A percentile compares a stretch with the other conserved stretches of the same genome.
Evolutionary conservation across 2,797 vertebrate species (phyloP).

Genomic region (Sternarchorhynchus goeldii): DNA sequence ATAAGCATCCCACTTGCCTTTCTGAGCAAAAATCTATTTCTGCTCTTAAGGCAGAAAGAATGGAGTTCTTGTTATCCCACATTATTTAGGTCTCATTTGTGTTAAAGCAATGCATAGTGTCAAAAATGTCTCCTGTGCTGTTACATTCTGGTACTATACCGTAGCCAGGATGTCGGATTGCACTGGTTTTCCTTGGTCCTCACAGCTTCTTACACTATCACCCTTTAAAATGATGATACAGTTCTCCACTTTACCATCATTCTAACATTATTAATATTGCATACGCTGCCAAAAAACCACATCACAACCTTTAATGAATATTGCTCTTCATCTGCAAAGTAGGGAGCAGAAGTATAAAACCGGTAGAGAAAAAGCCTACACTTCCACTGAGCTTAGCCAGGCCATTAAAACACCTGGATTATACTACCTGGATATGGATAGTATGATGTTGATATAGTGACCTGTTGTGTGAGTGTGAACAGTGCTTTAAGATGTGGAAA

Average conservation of each 20-base stretch:
- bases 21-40: not conserved
- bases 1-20: not conserved
- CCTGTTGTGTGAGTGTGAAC: constrained; percentile 24
- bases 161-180: not conserved
- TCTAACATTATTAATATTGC: too few relatives aligned
- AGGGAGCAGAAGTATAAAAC: not conserved
- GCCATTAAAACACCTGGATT: not conserved
- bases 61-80: not conserved
- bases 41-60: not conserved
- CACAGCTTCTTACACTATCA: not conserved
- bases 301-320: not conserved
- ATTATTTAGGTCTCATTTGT: not conserved
- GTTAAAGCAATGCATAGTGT: too few relatives aligned
- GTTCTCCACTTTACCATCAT: not conserved
- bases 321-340: not conserved
- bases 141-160: not conserved
- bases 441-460: constrained; percentile 19
- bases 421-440: not conserved
- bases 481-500: constrained; percentile 32
- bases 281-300: not conserved
- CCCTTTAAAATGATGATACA: not conserved
- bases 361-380: not conserved
- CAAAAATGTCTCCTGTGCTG: too few relatives aligned
- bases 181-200: not conserved
- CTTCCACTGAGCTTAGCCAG: too few relatives aligned